A percentile compares a stretch with the other conserved stretches of the same genome.
Evolutionary conservation across 1,140 invertebrate genomes (phyloP).

Genomic region (Chrysoperla carnea): DNA sequence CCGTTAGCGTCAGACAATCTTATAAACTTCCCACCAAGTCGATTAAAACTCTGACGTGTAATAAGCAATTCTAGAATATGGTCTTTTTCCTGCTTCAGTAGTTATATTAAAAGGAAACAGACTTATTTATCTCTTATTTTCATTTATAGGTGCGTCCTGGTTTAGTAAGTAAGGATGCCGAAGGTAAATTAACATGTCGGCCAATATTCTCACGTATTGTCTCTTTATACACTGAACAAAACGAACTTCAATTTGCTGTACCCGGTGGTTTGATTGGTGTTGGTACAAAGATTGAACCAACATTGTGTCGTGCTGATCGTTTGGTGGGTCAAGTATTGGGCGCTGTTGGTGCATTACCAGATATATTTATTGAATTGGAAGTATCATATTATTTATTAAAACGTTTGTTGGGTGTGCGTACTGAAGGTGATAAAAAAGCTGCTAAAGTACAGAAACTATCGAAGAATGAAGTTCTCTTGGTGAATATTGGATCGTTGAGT

Average conservation of each 20-base stretch:
- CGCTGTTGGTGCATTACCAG: slow-evolving; percentile 89
- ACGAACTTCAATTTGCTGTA: slow-evolving; percentile 96
- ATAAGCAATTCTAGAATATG: too few relatives aligned
- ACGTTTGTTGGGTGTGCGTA: slow-evolving; percentile 88
- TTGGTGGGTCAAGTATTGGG: slow-evolving; percentile 97
- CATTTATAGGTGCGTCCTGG: slow-evolving; percentile 89
- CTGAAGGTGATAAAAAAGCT: slow-evolving; percentile 97
- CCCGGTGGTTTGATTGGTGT: slow-evolving; percentile 98
- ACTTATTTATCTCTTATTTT: too few relatives aligned
- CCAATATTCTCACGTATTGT: slow-evolving; percentile 96
- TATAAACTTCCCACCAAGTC: too few relatives aligned
- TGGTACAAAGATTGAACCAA: slow-evolving; percentile 98
- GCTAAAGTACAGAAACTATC: slow-evolving; percentile 87
- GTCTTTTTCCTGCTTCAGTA: too few relatives aligned
- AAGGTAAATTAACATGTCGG: slow-evolving; percentile 87
- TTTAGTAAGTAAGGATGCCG: slow-evolving; percentile 88
- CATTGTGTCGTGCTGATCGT: slow-evolving; percentile 91
- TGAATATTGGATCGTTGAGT: slow-evolving; percentile 97
- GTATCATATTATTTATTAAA: slow-evolving; percentile 92
- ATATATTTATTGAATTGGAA: slow-evolving; percentile 96
- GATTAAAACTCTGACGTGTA: too few relatives aligned
- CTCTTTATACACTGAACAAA: slow-evolving; percentile 97
- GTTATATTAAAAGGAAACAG: too few relatives aligned
- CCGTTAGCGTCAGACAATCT: too few relatives aligned
- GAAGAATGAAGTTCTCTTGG: slow-evolving; percentile 80